Evolutionary conservation across 2,888 invertebrate species (phyloP), one percentile per base, ranked within the genome.

Genomic region (Labia minor): DNA sequence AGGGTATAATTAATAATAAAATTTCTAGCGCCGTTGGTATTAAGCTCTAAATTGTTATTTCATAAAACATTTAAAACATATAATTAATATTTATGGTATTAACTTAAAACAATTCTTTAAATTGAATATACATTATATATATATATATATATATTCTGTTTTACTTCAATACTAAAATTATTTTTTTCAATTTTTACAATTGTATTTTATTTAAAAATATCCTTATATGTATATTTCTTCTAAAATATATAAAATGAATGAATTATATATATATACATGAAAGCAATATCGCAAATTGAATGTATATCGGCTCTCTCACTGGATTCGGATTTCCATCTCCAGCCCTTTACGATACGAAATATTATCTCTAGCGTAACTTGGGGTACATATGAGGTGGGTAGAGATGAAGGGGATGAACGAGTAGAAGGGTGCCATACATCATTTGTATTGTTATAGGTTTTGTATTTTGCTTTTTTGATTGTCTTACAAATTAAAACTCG

Each of bases 251-350:
- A n/a, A n/a, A n/a, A n/a, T n/a, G n/a, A n/a, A n/a, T n/a, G n/a
- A n/a, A n/a, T n/a, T n/a, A 8, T 11, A 49, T 49, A 3, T 49
- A 49, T 49, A 49, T 49, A 49, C 14, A 11, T 49, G 3, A 16
- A 11, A n/a, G 49, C 49, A 49, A 49, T 49, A 49, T 49, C 49
- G 49, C 49, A 49, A 49, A 49, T 49, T 49, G 49, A 49, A 49
- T 49, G 49, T n/a, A 26, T 26, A 49, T 49, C 49, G 49, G n/a
- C 49, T 49, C 3, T n/a, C 6, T 14, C 2, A 3, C 14, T 49
- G 49, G 16, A 49, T 49, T 49, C 14, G 2, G 2, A 49, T 49
- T 3, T 49, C 49, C n/a, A 4, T 49, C n/a, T 49, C 49, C 16
- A n/a, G n/a, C n/a, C n/a, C n/a, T n/a, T n/a, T 14, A 49, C 26